phyloP scores from a whole-genome alignment of 2,888 invertebrate genomes.

The Eupithecia exiguata region DNA sequence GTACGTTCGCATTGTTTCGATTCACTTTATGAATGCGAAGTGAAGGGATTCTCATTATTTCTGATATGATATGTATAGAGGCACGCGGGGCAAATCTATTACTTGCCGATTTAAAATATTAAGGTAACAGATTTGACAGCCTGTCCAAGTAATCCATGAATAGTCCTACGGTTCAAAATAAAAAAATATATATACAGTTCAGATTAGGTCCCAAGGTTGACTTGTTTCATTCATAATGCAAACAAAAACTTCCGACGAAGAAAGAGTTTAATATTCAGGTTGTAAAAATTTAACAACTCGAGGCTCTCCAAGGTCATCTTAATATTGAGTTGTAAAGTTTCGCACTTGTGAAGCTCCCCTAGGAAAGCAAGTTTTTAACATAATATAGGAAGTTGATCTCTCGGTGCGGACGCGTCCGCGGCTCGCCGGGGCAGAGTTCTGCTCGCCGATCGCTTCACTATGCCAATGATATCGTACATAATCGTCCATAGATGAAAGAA shows the following conservation, averaged over 20 bases:
- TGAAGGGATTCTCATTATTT: neutral
- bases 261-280: neutral
- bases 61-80: neutral
- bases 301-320: constrained; percentile 3
- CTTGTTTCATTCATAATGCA: neutral
- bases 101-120: neutral
- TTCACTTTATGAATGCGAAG: neutral
- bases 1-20: neutral
- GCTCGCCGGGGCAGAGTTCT: too few relatives aligned
- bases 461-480: too few relatives aligned
- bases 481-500: too few relatives aligned
- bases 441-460: too few relatives aligned
- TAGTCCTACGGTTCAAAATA: neutral
- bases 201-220: neutral
- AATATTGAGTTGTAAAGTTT: constrained; percentile 4
- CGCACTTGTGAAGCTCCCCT: constrained; percentile 9
- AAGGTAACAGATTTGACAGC: neutral
- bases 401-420: constrained; percentile 8
- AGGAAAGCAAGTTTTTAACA: constrained; percentile 21
- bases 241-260: neutral
- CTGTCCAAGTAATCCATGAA: neutral
- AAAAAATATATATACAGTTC: neutral
- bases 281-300: neutral
- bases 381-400: constrained; percentile 12
- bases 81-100: neutral